These are phyloP conservation scores for Chironomus riparius DNA, from an alignment of 2,888 invertebrate species.

Conservation along the genomic window DNA sequence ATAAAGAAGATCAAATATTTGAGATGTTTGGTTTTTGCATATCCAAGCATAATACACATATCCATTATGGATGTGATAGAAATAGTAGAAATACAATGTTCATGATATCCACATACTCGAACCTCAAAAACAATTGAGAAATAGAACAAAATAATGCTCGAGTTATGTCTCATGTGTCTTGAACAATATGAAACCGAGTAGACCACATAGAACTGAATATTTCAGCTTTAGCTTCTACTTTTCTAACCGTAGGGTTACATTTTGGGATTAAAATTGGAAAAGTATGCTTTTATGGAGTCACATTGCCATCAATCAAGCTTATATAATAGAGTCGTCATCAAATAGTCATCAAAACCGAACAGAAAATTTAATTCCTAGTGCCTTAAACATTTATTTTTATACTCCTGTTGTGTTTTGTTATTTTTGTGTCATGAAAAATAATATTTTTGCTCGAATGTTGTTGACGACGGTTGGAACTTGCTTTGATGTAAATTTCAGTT, in stretches of 20 bases:
- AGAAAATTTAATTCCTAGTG: too few relatives aligned
- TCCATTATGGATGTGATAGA: not conserved
- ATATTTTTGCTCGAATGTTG: too few relatives aligned
- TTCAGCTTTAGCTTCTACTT: not conserved
- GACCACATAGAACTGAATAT: not conserved
- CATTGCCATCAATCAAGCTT: not conserved
- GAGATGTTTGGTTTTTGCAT: not conserved
- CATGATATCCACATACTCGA: not conserved
- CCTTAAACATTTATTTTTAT: too few relatives aligned
- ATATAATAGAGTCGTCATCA: too few relatives aligned
- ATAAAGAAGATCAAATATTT: constrained; percentile 6
- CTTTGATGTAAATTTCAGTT: too few relatives aligned
- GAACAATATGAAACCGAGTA: not conserved
- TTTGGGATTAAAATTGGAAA: too few relatives aligned
- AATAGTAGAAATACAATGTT: too few relatives aligned
- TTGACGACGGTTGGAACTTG: too few relatives aligned
- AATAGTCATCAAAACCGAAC: too few relatives aligned
- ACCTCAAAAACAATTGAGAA: not conserved
- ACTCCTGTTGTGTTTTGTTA: too few relatives aligned
- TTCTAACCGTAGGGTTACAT: too few relatives aligned
- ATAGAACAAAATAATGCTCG: not conserved
- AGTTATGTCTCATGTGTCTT: not conserved
- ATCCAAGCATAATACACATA: not conserved
- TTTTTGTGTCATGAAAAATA: too few relatives aligned
- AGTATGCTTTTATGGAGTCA: not conserved